Percentiles rank a stretch among this genome's conserved stretches.
Conservation (phyloP, 2,797 vertebrate species). For the Pangasius macronema region DNA sequence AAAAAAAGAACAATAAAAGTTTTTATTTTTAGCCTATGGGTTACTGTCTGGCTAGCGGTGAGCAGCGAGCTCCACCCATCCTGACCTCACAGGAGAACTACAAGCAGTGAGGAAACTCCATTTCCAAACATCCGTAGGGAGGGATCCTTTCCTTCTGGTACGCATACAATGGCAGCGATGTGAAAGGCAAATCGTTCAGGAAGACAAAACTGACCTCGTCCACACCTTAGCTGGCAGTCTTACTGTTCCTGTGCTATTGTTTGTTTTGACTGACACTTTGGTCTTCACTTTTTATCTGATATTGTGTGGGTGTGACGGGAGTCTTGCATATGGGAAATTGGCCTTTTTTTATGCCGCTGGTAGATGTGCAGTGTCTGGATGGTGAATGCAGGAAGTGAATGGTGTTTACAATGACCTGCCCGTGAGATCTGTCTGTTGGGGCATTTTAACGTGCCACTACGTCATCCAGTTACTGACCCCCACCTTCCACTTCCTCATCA, state of each 20-base stretch:
- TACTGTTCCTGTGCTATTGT: conserved; percentile 40
- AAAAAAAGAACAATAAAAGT: too few relatives aligned
- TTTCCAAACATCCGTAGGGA: conserved; percentile 59
- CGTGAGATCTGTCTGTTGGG: conserved; percentile 18
- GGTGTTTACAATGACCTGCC: conserved; percentile 39
- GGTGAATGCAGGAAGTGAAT: conserved; percentile 36
- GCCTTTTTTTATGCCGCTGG: conserved; percentile 23
- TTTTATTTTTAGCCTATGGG: conserved; percentile 2
- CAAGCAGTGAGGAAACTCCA: conserved; percentile 48
- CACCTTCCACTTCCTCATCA: conserved; percentile 9
- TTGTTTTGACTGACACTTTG: conserved; percentile 53
- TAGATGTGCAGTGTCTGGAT: conserved; percentile 26
- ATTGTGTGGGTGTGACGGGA: conserved; percentile 16
- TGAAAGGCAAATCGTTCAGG: conserved; percentile 45
- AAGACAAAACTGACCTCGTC: conserved; percentile 54
- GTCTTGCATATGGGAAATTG: conserved; percentile 36
- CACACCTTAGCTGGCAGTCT: conserved; percentile 50
- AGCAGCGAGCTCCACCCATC: conserved; percentile 31
- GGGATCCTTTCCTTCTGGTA: conserved; percentile 56
- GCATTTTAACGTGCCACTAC: neutral
- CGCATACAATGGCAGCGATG: conserved; percentile 48
- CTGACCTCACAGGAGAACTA: conserved; percentile 41
- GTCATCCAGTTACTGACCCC: conserved; percentile 20
- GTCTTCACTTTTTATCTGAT: conserved; percentile 27
- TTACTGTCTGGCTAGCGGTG: neutral